A percentile compares a stretch with the other conserved stretches of the same genome.
phyloP scores from a whole-genome alignment of 2,888 invertebrate genomes.

The Hypena proboscidalis region DNA sequence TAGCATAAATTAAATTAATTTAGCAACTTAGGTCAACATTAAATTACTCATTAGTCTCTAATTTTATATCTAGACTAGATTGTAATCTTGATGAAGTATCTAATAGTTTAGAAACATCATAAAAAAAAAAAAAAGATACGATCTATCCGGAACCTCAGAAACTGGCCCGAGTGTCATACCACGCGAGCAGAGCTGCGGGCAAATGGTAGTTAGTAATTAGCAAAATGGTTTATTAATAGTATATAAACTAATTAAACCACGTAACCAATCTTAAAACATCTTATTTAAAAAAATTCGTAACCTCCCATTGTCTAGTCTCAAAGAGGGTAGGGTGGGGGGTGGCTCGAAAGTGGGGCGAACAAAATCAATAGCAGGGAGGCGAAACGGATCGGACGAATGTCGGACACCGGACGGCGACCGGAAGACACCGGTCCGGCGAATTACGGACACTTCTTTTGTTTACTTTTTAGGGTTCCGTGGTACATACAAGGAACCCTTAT shows the following conservation, averaged over 20 bases:
- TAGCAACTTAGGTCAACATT: too few species aligned
- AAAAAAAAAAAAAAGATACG: too few species aligned
- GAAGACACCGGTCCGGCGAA: constrained; percentile 17
- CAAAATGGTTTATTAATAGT: neutral
- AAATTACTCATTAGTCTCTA: too few species aligned
- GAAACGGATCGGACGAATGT: constrained; percentile 62
- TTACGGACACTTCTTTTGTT: constrained; percentile 18
- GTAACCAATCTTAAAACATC: neutral
- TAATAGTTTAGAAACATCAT: too few species aligned
- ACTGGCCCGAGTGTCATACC: too few species aligned
- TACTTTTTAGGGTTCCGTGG: neutral
- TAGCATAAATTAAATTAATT: too few species aligned
- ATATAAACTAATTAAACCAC: neutral
- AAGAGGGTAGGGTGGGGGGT: constrained; percentile 54
- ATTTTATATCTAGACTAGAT: too few species aligned
- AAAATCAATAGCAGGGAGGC: constrained; percentile 73
- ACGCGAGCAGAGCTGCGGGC: too few species aligned
- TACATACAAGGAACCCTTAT: neutral
- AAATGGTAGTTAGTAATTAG: neutral
- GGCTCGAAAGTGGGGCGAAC: constrained; percentile 62
- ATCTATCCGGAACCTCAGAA: too few species aligned
- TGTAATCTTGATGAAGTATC: too few species aligned
- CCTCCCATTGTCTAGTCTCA: constrained; percentile 70
- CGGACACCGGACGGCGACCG: constrained; percentile 47
- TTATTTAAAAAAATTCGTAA: constrained; percentile 46